These are phyloP conservation scores for Ceuthmochares aereus DNA, from an alignment of 2,113 vertebrate species.

Conservation along the genomic window DNA sequence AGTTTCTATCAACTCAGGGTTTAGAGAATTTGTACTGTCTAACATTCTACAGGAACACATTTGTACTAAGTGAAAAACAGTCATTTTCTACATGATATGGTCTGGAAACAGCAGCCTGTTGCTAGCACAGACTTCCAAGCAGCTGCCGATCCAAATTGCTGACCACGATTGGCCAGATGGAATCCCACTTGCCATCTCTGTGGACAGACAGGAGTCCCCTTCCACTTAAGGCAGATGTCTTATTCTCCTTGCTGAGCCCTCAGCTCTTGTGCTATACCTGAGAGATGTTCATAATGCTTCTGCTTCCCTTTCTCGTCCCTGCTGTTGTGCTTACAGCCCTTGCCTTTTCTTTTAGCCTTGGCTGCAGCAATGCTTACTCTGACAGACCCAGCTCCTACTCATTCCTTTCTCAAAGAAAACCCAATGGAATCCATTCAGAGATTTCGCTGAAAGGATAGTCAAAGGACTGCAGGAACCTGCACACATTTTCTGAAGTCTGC, in stretches of 20 bases:
- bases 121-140: not conserved
- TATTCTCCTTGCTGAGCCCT: rapidly evolving
- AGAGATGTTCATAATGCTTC: not conserved
- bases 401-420: not conserved
- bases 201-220: not conserved
- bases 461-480: not conserved
- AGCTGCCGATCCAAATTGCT: not conserved
- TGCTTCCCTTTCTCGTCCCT: rapidly evolving
- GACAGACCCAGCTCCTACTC: not conserved
- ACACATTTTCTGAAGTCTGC: not conserved
- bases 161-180: rapidly evolving
- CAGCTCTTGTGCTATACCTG: not conserved
- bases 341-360: not conserved
- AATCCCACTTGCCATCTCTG: not conserved
- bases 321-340: rapidly evolving
- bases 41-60: not conserved
- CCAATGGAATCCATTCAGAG: not conserved
- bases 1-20: not conserved
- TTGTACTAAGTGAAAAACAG: not conserved
- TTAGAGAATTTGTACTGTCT: slow-evolving; percentile 23
- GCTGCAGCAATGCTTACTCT: rapidly evolving
- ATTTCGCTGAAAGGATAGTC: not conserved
- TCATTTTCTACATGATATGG: not conserved
- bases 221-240: not conserved
- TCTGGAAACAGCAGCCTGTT: not conserved